phyloP scores from a whole-genome alignment of 2,888 invertebrate species.

The Caenorhabditis panamensis region DNA sequence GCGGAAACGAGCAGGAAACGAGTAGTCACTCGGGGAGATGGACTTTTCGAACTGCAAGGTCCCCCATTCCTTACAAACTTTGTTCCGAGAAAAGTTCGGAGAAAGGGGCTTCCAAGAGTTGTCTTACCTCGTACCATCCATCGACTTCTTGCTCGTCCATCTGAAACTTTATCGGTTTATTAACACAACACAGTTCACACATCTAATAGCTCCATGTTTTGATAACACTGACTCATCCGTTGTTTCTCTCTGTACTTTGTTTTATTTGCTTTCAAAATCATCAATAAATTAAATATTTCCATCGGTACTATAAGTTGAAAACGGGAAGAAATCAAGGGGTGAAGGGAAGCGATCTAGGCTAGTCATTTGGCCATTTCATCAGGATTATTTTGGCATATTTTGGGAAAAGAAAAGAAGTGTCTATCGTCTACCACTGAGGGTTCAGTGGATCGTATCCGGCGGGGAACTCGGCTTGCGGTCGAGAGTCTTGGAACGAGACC shows the following conservation, averaged over 20 bases:
- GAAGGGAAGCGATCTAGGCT: constrained; percentile 41
- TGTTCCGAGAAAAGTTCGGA: background rate
- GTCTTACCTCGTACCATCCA: constrained; percentile 61
- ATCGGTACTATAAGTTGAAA: background rate
- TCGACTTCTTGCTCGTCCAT: constrained; percentile 27
- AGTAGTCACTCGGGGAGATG: constrained; percentile 6
- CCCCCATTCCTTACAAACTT: constrained; percentile 2
- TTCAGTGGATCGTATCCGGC: constrained; percentile 77
- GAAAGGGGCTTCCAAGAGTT: background rate
- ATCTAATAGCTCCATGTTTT: too few relatives aligned
- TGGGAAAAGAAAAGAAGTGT: background rate
- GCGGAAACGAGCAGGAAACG: constrained; percentile 28
- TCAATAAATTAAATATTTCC: constrained; percentile 2
- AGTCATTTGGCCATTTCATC: constrained; percentile 31
- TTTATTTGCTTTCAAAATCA: constrained; percentile 8
- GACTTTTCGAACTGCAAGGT: constrained; percentile 15
- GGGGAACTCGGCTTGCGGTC: constrained; percentile 65
- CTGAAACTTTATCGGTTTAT: constrained; percentile 17
- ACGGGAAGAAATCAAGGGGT: background rate
- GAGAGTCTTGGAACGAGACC: constrained; percentile 44
- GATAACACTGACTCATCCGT: constrained; percentile 1
- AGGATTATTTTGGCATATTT: constrained; percentile 34
- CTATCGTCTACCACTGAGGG: constrained; percentile 76
- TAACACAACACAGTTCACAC: too few relatives aligned
- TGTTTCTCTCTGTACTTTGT: background rate